A percentile compares a stretch with the other conserved stretches of the same genome.
These are phyloP conservation scores for Ptychadena robeensis DNA, from an alignment of 2,797 vertebrate genomes.

Conservation along the genomic window DNA sequence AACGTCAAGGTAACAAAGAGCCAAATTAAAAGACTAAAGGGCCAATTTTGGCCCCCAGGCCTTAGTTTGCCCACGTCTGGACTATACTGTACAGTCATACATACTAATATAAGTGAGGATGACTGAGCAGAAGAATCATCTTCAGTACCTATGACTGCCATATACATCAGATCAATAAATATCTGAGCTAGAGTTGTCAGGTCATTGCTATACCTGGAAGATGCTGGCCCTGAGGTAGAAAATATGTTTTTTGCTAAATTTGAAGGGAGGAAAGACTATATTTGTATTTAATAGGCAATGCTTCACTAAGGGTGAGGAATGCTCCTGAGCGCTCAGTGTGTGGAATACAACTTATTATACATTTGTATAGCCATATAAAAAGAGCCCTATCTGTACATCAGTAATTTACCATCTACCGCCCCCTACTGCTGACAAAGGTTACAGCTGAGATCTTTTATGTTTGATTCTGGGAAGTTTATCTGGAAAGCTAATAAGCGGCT, in stretches of 20 bases:
- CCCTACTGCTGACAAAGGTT: slow-evolving; percentile 27
- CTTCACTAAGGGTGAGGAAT: neutral
- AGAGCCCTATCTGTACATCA: neutral
- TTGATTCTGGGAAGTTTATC: too few relatives aligned
- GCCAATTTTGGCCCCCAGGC: too few relatives aligned
- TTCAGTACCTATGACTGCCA: neutral
- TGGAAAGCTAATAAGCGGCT: neutral
- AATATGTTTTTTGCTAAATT: neutral
- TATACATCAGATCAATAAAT: neutral
- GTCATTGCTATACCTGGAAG: neutral
- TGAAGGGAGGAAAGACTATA: neutral
- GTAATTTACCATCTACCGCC: slow-evolving; percentile 8
- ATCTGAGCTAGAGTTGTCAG: neutral
- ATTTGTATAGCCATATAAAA: neutral
- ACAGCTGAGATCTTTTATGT: neutral
- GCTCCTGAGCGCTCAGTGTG: neutral
- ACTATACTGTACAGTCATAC: too few relatives aligned
- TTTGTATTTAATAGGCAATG: slow-evolving; percentile 14
- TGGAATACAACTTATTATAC: too few relatives aligned
- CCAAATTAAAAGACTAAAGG: too few relatives aligned
- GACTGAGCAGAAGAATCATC: neutral
- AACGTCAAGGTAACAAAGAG: too few relatives aligned
- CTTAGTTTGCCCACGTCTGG: too few relatives aligned
- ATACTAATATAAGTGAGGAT: too few relatives aligned
- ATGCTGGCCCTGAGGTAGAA: neutral